A percentile compares a stretch with the other conserved stretches of the same genome.
Evolutionary conservation across 2,888 invertebrate genomes (phyloP).

Genomic region (Acrobasis suavella): DNA sequence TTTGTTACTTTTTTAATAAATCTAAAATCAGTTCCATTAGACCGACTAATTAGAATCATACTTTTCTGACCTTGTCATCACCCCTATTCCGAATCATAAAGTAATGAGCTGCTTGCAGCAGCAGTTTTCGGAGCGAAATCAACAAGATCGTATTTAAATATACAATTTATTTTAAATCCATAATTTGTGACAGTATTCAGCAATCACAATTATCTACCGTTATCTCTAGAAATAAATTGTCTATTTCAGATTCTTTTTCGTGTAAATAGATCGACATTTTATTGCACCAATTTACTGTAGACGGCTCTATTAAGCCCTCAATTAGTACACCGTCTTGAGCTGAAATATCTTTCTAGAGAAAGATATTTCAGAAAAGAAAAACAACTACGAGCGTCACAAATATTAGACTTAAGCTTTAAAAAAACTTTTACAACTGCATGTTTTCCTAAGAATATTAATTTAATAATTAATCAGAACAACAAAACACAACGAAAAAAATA

Average conservation of each 20-base stretch:
- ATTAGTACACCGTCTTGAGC: background rate
- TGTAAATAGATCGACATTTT: background rate
- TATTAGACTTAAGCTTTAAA: background rate
- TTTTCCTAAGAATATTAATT: too few species aligned
- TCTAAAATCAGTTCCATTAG: too few species aligned
- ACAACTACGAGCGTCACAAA: background rate
- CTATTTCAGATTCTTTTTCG: background rate
- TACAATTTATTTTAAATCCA: background rate
- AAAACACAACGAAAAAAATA: too few species aligned
- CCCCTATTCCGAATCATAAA: too few species aligned
- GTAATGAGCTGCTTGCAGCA: too few species aligned
- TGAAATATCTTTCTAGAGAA: slow-evolving; percentile 3
- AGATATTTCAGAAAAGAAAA: background rate
- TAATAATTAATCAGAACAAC: too few species aligned
- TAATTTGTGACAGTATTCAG: background rate
- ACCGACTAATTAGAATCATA: too few species aligned
- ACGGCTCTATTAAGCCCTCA: background rate
- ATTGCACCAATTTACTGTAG: background rate
- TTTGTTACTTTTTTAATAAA: too few species aligned
- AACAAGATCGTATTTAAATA: too few species aligned
- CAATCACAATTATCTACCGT: background rate
- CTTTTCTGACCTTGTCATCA: too few species aligned
- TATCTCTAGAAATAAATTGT: background rate
- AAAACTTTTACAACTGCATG: too few species aligned
- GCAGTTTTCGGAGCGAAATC: too few species aligned